Base-by-base conservation (phyloP, 92 coral and sea anemone species). In the Palythoa heliodiscus region DNA sequence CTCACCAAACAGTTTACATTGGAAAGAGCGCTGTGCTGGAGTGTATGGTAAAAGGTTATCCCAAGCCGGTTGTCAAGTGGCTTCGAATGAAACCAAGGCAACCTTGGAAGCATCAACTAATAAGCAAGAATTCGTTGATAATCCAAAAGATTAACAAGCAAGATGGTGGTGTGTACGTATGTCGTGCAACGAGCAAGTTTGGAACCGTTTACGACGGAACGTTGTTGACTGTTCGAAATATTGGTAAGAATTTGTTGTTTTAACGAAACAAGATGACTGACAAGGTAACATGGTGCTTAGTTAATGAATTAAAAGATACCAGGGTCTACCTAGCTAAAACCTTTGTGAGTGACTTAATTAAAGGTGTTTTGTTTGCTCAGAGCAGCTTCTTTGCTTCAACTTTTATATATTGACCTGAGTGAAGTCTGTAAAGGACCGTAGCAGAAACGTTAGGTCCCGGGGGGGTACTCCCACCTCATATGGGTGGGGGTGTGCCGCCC, bases 21-120 rank as follows among this genome's bases (percentile, higher is more conserved):
- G 87, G 78, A 16, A 89, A 86, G 76, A 61, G 61, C 23, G 39
- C 87, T 53, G 75, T 58, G 25, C 15, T 89, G 43, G 87, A 64
- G 57, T 89, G 92, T 73, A 58, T 52, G 50, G 83, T 75, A 2
- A 38, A 48, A 1, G 92, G 92, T 6, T 37, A 86, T 84, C 92
- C 92, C 50, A 82, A 52, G 29, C 90, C 92, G 11, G 70, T 38
- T 52, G 52, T 89, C 55, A 70, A 71, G 61, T 89, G 92, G 92
- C 19, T 20, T 80, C 68, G 85, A 69, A 79, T 82, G 37, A 87
- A 90, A 5, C 68, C 22, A 10, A 13, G 60, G 73, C 70, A 75
- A n/a, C 92, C 77, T 17, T 53, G 39, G 84, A 77, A 82, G 39
- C 84, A 83, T 23, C 83, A 50, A 77, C 35, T 48, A 17, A 5